A percentile compares a stretch with the other conserved stretches of the same genome.
These are phyloP conservation scores for Esperia sulphurella DNA, from an alignment of 2,888 invertebrate genomes.

Conservation along the genomic window DNA sequence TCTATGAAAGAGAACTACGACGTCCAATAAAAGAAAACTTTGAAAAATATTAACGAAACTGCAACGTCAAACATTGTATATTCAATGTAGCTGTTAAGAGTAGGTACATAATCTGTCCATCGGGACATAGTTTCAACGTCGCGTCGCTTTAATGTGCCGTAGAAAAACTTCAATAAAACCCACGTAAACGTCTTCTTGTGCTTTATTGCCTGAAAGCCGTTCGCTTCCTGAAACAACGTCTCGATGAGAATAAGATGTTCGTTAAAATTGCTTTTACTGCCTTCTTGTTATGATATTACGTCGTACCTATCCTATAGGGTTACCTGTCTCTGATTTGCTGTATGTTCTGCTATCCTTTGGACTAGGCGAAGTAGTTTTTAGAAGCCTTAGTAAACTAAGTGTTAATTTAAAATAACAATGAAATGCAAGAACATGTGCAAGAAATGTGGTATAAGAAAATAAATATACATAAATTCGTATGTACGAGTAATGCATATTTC, in stretches of 20 bases:
- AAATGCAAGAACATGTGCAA: too few species aligned
- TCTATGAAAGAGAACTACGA: too few species aligned
- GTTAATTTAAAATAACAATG: too few species aligned
- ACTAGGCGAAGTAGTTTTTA: too few species aligned
- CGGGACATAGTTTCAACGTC: conserved; percentile 15
- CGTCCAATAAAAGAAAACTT: not conserved
- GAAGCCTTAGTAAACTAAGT: too few species aligned
- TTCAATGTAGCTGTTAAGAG: conserved; percentile 23
- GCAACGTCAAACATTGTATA: not conserved
- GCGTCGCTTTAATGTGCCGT: conserved; percentile 51
- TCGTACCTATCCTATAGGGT: conserved; percentile 5
- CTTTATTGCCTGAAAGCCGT: conserved; percentile 66
- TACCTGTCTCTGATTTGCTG: too few species aligned
- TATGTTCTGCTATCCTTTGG: too few species aligned
- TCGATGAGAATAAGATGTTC: conserved; percentile 40
- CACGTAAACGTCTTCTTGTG: conserved; percentile 47
- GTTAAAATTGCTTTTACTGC: conserved; percentile 47
- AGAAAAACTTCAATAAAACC: conserved; percentile 62
- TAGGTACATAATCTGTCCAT: conserved; percentile 23
- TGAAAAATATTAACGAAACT: not conserved
- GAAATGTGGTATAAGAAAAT: too few species aligned
- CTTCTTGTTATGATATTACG: conserved; percentile 29
- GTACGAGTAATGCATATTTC: too few species aligned
- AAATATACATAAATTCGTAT: too few species aligned
- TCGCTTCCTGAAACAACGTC: conserved; percentile 42